These are phyloP conservation scores for Meriones psammophilus DNA, from an alignment of 2,797 vertebrate genomes.

Conservation along the genomic window DNA sequence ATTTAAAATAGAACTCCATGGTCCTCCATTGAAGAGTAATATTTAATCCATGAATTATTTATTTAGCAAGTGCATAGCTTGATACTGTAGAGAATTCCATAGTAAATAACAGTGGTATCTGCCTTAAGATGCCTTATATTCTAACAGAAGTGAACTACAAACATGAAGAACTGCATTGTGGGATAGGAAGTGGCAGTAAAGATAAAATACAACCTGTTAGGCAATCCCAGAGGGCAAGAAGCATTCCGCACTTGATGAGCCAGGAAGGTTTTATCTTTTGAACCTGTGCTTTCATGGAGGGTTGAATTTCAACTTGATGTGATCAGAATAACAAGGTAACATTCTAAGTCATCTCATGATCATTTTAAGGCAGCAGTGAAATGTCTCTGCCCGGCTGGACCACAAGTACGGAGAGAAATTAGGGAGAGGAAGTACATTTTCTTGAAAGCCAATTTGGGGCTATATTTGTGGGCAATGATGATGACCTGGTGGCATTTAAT, in stretches of 20 bases:
- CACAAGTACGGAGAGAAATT: not conserved
- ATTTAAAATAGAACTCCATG: conserved; percentile 49
- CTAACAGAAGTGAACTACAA: not conserved
- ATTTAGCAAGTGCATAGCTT: conserved; percentile 30
- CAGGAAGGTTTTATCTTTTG: not conserved
- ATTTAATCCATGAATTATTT: conserved; percentile 64
- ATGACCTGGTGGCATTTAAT: not conserved
- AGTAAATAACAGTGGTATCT: not conserved
- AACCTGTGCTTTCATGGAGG: not conserved
- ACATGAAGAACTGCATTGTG: not conserved
- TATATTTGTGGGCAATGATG: not conserved
- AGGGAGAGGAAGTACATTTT: not conserved
- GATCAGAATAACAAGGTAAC: not conserved
- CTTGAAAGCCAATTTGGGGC: not conserved
- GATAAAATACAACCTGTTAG: not conserved
- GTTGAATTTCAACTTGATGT: not conserved
- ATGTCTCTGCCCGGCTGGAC: not conserved
- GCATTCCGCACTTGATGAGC: not conserved
- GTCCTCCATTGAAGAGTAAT: conserved; percentile 22
- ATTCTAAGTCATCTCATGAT: not conserved
- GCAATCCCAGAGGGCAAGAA: not conserved
- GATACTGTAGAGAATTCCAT: not conserved
- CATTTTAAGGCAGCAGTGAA: not conserved
- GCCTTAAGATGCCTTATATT: not conserved
- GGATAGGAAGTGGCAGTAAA: not conserved